These are phyloP conservation scores for Chaetura pelagica DNA, from an alignment of 2,113 vertebrate genomes.

Conservation along the genomic window DNA sequence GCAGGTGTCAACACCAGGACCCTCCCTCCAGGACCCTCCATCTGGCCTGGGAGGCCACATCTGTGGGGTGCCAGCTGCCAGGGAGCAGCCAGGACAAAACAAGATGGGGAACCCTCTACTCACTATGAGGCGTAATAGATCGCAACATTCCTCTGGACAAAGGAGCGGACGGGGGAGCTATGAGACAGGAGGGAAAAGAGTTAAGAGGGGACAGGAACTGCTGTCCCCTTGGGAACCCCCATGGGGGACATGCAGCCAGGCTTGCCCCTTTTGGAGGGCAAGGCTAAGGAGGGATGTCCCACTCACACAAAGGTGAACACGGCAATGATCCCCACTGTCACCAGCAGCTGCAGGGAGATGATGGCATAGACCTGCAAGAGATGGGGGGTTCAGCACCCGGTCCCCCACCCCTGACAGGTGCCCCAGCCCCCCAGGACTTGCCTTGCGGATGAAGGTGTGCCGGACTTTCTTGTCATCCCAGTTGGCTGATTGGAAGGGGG, in stretches of 20 bases:
- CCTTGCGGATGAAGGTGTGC: conserved; percentile 93
- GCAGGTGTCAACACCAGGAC: not conserved
- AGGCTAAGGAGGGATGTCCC: not conserved
- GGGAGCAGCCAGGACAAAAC: rapidly evolving
- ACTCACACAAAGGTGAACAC: conserved; percentile 87
- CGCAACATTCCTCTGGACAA: conserved; percentile 76
- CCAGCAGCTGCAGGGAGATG: conserved; percentile 86
- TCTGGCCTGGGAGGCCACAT: rapidly evolving
- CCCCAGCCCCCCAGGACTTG: not conserved
- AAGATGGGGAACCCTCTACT: conserved; percentile 57
- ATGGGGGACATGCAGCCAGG: not conserved
- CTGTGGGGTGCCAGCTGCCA: not conserved
- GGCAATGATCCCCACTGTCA: conserved; percentile 86
- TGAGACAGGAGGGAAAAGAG: not conserved
- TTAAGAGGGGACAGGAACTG: not conserved
- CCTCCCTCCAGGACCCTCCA: no score
- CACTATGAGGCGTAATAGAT: conserved; percentile 90
- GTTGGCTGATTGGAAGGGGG: conserved; percentile 73
- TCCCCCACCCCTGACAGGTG: rapidly evolving
- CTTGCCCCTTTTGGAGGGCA: not conserved
- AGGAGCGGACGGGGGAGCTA: not conserved
- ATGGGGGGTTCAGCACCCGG: not conserved
- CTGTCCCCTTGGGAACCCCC: not conserved
- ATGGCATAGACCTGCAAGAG: conserved; percentile 89
- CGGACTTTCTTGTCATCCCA: conserved; percentile 86